phyloP scores from a whole-genome alignment of 30 jellyfish, hydroid and myxozoan species.

The Sanderia malayensis region DNA sequence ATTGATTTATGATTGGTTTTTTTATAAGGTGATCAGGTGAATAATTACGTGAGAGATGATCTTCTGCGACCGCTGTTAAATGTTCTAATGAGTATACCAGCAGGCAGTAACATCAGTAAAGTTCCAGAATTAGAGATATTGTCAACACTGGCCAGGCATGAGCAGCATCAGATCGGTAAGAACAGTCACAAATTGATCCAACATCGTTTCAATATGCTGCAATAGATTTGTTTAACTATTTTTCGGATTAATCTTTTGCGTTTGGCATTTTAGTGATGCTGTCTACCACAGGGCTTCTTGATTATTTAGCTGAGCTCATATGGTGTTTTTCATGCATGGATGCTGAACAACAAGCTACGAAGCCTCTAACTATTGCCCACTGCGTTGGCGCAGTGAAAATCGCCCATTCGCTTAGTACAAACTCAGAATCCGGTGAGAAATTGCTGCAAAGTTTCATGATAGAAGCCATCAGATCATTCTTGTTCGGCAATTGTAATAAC shows the following conservation, averaged over 20 bases:
- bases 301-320: conserved; percentile 73
- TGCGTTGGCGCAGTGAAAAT: conserved; percentile 91
- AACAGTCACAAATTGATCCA: too few species aligned
- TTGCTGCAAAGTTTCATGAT: conserved; percentile 46
- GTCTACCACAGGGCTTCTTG: conserved; percentile 71
- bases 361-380: conserved; percentile 70
- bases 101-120: conserved; percentile 70
- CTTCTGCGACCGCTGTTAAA: conserved; percentile 67
- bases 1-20: too few species aligned
- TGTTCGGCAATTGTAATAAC: conserved; percentile 35
- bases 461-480: conserved; percentile 51
- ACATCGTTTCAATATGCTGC: too few species aligned
- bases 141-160: conserved; percentile 75
- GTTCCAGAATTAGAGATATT: conserved; percentile 74
- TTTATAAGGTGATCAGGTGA: conserved; percentile 49
- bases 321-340: conserved; percentile 72
- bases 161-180: conserved; percentile 67
- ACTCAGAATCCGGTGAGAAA: conserved; percentile 4
- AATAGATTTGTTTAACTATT: too few species aligned
- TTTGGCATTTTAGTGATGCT: conserved; percentile 53
- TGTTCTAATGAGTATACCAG: conserved; percentile 77
- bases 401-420: conserved; percentile 65
- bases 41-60: conserved; percentile 27
- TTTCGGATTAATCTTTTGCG: too few species aligned
- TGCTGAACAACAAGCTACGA: conserved; percentile 27